Evolutionary conservation across 2,888 invertebrate genomes (phyloP), one percentile per base, ranked within the genome.

Genomic region (Nebria brevicollis): DNA sequence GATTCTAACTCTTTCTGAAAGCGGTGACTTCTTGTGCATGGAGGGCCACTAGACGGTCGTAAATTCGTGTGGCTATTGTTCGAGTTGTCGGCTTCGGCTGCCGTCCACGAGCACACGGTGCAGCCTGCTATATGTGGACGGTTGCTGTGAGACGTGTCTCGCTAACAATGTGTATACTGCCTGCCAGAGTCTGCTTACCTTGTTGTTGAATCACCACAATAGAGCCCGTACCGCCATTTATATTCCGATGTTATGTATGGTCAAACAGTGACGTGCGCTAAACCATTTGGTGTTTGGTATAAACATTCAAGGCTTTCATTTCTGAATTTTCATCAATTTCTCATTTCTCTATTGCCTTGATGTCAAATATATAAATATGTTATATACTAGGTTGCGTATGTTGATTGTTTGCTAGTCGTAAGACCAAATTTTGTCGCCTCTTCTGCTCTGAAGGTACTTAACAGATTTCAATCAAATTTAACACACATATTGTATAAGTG

Each of bases 41-140:
- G 54, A 54, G 54, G 54, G 54, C 54, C 54, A 54, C 54, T 54
- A 54, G 54, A 54, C 54, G 54, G 54, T 54, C 54, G 54, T 54
- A 54, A 54, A 54, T 54, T 54, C 54, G 54, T 54, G 54, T 54
- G 7, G 54, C 54, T 13, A 54, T 54, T 54, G 54, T 54, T 54
- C 54, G 54, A 54, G 54, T 7, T 54, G 54, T 54, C 54, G 54
- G 54, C 54, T 54, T 54, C 54, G 54, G 54, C 54, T 54, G 54
- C 54, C 54, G 54, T 54, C 54, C 8, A 13, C 8, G 54, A 54
- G 13, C 6, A 54, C 54, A 54, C 54, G 7, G 54, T 8, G 2
- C 54, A 54, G 54, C 54, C 54, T 34, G 54, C 54, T 6, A 54
- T 54, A 7, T 54, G 54, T 13, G 54, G 54, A 54, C 54, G 54